A percentile compares a stretch with the other conserved stretches of the same genome.
Conservation (phyloP, 2,113 vertebrate genomes). For the Odocoileus virginianus region DNA sequence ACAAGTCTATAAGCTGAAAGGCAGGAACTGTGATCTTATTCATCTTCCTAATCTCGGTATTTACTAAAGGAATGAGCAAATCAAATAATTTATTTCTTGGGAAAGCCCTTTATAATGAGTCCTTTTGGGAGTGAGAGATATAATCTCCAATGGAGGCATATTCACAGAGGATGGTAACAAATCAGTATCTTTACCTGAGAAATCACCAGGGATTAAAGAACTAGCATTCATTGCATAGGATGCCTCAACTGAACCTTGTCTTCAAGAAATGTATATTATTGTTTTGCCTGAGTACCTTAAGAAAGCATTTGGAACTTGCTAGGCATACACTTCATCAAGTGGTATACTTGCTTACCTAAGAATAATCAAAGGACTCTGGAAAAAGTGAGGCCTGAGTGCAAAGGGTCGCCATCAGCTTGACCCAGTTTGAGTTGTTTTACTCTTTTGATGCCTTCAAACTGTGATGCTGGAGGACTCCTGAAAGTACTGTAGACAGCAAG, state of each 20-base stretch:
- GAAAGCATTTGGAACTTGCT: not conserved
- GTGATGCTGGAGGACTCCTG: not conserved
- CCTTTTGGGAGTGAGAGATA: not conserved
- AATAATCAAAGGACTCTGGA: not conserved
- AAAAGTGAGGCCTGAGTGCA: not conserved
- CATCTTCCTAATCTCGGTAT: not conserved
- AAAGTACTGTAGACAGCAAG: not conserved
- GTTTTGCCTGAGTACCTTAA: not conserved
- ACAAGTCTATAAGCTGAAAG: not conserved
- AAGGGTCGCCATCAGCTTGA: not conserved
- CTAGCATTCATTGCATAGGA: not conserved
- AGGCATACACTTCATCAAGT: not conserved
- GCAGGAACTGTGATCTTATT: not conserved
- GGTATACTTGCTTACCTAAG: conserved; percentile 29
- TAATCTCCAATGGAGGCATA: not conserved
- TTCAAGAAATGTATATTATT: not conserved
- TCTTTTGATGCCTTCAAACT: not conserved
- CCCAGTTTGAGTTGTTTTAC: not conserved
- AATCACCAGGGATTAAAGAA: not conserved
- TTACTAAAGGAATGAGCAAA: not conserved
- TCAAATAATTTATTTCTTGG: not conserved
- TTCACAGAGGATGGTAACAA: not conserved
- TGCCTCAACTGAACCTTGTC: not conserved
- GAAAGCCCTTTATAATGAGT: not conserved
- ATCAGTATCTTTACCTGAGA: not conserved